Conservation (phyloP, 2,113 vertebrate species). For the Mionectes macconnelli region DNA sequence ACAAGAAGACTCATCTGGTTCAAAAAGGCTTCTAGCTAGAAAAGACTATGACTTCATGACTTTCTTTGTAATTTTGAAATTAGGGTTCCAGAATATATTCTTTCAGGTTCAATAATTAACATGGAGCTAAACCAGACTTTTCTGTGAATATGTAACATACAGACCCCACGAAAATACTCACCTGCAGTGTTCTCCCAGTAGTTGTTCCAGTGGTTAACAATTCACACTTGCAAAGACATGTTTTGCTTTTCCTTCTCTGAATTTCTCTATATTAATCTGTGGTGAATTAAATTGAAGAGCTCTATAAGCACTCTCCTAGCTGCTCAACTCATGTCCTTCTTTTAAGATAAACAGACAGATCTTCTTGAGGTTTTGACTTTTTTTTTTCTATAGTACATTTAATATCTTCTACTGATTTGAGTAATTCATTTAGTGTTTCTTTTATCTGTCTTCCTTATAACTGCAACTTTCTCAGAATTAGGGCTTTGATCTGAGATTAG, state of each 20-base stretch:
- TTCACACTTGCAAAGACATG: neutral
- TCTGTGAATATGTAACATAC: neutral
- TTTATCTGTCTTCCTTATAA: neutral
- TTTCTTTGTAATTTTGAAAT: neutral
- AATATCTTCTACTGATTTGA: neutral
- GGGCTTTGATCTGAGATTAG: neutral
- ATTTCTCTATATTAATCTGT: neutral
- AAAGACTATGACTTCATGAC: neutral
- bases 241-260: neutral
- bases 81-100: neutral
- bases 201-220: neutral
- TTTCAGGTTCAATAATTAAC: neutral
- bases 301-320: neutral
- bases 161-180: neutral
- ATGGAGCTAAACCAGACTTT: neutral
- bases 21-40: neutral
- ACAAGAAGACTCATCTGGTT: neutral
- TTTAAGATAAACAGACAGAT: neutral
- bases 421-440: neutral
- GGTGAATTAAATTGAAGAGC: neutral
- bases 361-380: neutral
- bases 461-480: neutral
- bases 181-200: neutral
- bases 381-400: neutral
- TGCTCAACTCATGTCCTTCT: neutral